Conservation (phyloP, 2,113 vertebrate species). For the Alectura lathami region DNA sequence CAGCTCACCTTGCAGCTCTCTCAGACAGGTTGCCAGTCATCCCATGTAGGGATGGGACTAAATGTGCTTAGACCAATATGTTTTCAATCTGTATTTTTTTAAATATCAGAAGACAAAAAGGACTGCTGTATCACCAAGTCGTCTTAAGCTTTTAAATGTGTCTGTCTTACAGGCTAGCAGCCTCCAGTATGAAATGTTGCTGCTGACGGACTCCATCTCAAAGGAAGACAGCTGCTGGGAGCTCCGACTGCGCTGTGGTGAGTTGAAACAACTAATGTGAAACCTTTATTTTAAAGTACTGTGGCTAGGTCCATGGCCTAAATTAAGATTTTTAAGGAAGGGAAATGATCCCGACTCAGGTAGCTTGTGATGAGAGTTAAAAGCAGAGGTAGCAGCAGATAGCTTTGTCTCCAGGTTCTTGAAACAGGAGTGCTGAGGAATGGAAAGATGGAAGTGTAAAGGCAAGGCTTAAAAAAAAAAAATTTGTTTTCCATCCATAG, state of each 20-base stretch:
- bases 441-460: not conserved
- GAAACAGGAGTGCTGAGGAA: not conserved
- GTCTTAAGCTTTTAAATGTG: not conserved
- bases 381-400: not conserved
- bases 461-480: not conserved
- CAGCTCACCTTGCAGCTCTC: not conserved
- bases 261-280: not conserved
- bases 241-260: conserved; percentile 93
- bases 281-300: not conserved
- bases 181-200: conserved; percentile 97
- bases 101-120: not conserved
- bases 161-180: conserved; percentile 87
- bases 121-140: not conserved
- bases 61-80: not conserved
- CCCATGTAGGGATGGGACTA: not conserved
- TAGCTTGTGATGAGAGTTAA: not conserved
- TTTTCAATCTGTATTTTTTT: not conserved
- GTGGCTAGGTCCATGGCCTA: rapidly evolving
- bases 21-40: not conserved
- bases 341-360: not conserved
- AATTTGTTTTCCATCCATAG: not conserved
- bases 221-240: conserved; percentile 99
- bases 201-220: conserved; percentile 96
- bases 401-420: not conserved
- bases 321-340: not conserved